phyloP scores from a whole-genome alignment of 1,140 invertebrate genomes.

The Maconellicoccus hirsutus region DNA sequence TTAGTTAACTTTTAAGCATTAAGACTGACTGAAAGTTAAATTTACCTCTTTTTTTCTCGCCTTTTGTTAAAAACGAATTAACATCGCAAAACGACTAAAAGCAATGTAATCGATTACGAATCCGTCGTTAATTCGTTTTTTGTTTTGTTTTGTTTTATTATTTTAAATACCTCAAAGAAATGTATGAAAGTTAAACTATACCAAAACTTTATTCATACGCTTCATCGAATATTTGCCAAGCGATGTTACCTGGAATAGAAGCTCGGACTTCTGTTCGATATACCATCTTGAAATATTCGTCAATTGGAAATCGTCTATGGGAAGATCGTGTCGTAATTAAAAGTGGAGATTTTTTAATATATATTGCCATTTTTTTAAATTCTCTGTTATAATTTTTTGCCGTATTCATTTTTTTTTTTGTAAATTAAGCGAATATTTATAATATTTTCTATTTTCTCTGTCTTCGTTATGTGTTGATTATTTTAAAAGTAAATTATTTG shows the following conservation, averaged over 20 bases:
- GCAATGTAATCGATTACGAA: not conserved
- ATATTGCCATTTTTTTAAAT: not conserved
- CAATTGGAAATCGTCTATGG: not conserved
- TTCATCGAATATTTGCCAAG: not conserved
- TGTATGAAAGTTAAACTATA: not conserved
- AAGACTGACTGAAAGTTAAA: slow-evolving; percentile 17
- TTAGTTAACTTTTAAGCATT: slow-evolving; percentile 18
- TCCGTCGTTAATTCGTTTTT: not conserved
- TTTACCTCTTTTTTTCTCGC: not conserved
- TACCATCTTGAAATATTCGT: not conserved
- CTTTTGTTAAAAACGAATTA: not conserved
- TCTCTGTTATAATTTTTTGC: not conserved
- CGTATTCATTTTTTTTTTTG: not conserved
- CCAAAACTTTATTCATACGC: not conserved
- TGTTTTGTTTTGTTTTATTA: not conserved
- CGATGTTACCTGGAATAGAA: slow-evolving; percentile 7
- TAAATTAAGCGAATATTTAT: not conserved
- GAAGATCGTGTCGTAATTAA: not conserved
- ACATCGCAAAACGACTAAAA: not conserved
- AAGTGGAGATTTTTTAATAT: not conserved
- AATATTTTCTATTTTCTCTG: slow-evolving; percentile 3
- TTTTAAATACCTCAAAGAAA: not conserved
- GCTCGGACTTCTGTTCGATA: not conserved
- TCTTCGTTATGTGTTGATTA: slow-evolving; percentile 9
- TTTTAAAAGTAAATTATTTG: not conserved